A percentile compares a stretch with the other conserved stretches of the same genome.
These are phyloP conservation scores for Halcyon malimbica DNA, from an alignment of 2,113 vertebrate species.

Conservation along the genomic window DNA sequence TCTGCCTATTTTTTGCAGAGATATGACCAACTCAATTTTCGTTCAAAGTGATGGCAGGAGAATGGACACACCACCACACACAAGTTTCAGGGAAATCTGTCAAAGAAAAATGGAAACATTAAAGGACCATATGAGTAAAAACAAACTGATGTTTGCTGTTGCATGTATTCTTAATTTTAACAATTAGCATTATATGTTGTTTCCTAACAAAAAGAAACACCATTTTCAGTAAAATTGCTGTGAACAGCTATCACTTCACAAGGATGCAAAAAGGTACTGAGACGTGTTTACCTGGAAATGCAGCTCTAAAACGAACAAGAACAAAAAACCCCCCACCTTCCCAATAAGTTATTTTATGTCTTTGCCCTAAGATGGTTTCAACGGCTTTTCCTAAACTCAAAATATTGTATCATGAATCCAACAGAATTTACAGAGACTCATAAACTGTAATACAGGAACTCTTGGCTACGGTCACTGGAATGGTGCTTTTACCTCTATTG, in stretches of 20 bases:
- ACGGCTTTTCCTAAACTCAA: background rate
- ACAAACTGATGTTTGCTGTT: background rate
- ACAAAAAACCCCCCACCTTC: background rate
- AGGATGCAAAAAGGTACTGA: background rate
- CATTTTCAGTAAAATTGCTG: background rate
- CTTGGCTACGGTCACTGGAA: background rate
- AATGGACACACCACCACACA: background rate
- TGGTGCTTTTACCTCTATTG: slow-evolving; percentile 88
- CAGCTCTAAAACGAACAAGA: background rate
- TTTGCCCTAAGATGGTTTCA: background rate
- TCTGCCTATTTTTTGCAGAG: background rate
- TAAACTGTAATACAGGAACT: background rate
- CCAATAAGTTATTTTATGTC: background rate
- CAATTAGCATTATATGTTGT: background rate
- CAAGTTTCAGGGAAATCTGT: background rate
- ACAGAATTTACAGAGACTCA: background rate
- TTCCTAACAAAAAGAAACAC: background rate
- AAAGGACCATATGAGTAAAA: background rate
- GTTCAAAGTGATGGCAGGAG: background rate
- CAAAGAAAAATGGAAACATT: background rate
- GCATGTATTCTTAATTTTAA: background rate
- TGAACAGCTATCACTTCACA: background rate
- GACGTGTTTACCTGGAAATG: background rate
- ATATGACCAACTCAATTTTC: background rate
- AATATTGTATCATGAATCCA: background rate